Evolutionary conservation across 2,888 invertebrate genomes (phyloP).

Genomic region (Galeruca laticollis): DNA sequence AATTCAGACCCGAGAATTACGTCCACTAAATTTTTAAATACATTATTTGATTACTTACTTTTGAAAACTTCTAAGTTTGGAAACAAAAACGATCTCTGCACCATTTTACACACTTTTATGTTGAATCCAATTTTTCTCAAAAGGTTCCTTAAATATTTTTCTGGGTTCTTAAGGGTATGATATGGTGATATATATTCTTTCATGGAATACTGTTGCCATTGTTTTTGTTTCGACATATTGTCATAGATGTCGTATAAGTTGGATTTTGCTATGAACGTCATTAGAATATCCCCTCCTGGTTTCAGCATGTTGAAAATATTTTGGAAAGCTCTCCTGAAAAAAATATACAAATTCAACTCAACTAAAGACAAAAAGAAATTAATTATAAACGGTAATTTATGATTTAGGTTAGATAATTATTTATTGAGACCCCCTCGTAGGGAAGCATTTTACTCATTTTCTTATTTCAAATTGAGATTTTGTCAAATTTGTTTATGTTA

Average conservation of each 20-base stretch:
- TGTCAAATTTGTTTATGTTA: too few species aligned
- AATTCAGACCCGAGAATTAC: too few species aligned
- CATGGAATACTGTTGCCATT: slow-evolving; percentile 75
- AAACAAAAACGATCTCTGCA: slow-evolving; percentile 72
- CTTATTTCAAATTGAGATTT: too few species aligned
- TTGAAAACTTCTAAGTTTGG: slow-evolving; percentile 70
- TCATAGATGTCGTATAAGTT: slow-evolving; percentile 79
- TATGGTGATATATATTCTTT: slow-evolving; percentile 78
- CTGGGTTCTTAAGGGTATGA: slow-evolving; percentile 73
- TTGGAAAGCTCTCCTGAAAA: slow-evolving; percentile 70
- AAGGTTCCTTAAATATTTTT: slow-evolving; percentile 68
- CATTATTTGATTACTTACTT: slow-evolving; percentile 70
- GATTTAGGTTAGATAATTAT: too few species aligned
- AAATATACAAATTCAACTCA: slow-evolving; percentile 54
- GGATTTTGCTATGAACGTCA: slow-evolving; percentile 78
- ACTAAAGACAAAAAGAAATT: too few species aligned
- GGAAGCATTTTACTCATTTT: too few species aligned
- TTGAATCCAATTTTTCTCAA: slow-evolving; percentile 74
- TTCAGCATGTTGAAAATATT: slow-evolving; percentile 77
- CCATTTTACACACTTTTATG: slow-evolving; percentile 70
- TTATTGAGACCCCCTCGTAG: too few species aligned
- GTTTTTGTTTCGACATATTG: slow-evolving; percentile 69
- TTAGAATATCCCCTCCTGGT: slow-evolving; percentile 76
- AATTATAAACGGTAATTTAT: too few species aligned
- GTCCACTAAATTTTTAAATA: not conserved